Evolutionary conservation across 2,113 vertebrate genomes (phyloP).

Genomic region (Eudyptes chrysolophus): DNA sequence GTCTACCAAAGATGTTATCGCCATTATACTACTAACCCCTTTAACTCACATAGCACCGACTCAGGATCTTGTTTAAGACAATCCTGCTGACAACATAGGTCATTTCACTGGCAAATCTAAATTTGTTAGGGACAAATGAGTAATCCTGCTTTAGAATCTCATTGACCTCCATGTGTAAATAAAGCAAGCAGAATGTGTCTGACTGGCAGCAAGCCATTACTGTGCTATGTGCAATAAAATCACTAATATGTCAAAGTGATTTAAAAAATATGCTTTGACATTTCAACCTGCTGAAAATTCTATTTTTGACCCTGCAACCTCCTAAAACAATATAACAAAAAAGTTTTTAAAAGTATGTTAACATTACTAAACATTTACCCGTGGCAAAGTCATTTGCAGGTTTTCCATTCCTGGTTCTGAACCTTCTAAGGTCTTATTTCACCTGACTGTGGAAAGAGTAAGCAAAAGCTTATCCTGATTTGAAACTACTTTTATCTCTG

Average conservation of each 20-base stretch:
- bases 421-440: not conserved
- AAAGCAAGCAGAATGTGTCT: constrained; percentile 27
- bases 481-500: not conserved
- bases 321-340: not conserved
- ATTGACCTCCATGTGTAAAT: constrained; percentile 50
- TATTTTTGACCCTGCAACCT: not conserved
- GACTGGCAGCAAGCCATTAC: constrained; percentile 31
- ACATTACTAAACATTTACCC: not conserved
- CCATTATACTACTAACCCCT: not conserved
- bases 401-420: not conserved
- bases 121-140: constrained; percentile 31
- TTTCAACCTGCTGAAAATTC: not conserved
- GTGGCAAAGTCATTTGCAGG: not conserved
- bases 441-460: not conserved
- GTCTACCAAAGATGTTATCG: not conserved
- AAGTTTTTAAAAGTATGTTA: not conserved
- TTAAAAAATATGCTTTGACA: not conserved
- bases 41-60: fast-evolving
- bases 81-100: not conserved
- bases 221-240: not conserved
- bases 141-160: constrained; percentile 27
- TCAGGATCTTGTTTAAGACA: not conserved
- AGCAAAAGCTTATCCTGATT: not conserved
- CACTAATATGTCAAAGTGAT: constrained; percentile 1
- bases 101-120: not conserved